Percentiles rank a stretch among this genome's conserved stretches.
Conservation (phyloP, 2,888 invertebrate genomes). For the Ichneumoninae sp. region DNA sequence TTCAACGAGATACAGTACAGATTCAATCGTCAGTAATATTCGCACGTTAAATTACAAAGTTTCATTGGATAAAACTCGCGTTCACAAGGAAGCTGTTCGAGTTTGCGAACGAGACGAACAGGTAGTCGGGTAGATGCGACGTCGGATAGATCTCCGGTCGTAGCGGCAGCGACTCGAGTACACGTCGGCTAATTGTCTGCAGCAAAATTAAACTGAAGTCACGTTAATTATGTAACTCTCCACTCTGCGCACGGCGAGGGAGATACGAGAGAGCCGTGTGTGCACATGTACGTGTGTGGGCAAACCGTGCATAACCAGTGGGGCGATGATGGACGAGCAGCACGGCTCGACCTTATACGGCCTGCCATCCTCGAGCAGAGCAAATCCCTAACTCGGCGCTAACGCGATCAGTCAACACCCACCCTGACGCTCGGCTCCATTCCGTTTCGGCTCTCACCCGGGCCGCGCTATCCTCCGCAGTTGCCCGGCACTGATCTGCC, state of each 20-base stretch:
- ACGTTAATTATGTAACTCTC: conserved; percentile 82
- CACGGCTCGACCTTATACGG: conserved; percentile 73
- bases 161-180: conserved; percentile 61
- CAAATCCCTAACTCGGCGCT: conserved; percentile 83
- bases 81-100: conserved; percentile 20
- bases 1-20: neutral
- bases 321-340: conserved; percentile 80
- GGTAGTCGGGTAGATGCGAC: conserved; percentile 1
- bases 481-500: conserved; percentile 80
- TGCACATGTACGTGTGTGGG: conserved; percentile 44
- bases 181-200: conserved; percentile 79
- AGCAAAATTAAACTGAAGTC: conserved; percentile 84
- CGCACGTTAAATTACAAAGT: neutral
- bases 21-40: neutral
- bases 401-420: conserved; percentile 84
- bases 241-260: conserved; percentile 71
- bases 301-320: conserved; percentile 72
- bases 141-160: conserved; percentile 47
- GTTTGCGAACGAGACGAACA: conserved; percentile 30
- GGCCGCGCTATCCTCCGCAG: conserved; percentile 53
- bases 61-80: neutral
- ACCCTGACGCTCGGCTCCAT: conserved; percentile 70
- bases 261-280: conserved; percentile 35
- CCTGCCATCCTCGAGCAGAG: conserved; percentile 81
- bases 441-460: conserved; percentile 46